Evolutionary conservation across 2,113 vertebrate genomes (phyloP).

Genomic region (Thalassoma bifasciatum): DNA sequence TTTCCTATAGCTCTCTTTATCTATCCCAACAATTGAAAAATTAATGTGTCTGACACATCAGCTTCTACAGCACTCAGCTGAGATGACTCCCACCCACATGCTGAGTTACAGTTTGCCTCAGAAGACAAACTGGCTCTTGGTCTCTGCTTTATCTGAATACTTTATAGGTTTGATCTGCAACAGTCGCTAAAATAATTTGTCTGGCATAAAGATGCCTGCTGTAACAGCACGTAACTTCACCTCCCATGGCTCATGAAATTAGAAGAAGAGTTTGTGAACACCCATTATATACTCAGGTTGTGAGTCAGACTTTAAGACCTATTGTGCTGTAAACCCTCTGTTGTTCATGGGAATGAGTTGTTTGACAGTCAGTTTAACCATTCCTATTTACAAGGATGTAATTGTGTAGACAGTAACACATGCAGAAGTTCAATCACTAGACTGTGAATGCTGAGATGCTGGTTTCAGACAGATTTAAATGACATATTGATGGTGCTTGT

Average conservation of each 20-base stretch:
- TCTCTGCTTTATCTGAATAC: slow-evolving; percentile 36
- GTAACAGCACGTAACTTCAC: slow-evolving; percentile 10
- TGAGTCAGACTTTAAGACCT: not conserved
- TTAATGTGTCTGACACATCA: not conserved
- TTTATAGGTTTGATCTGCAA: slow-evolving; percentile 36
- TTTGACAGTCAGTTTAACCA: not conserved
- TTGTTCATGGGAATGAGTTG: not conserved
- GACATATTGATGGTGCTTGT: slow-evolving; percentile 51
- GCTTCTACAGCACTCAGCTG: slow-evolving; percentile 1
- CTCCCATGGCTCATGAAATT: slow-evolving; percentile 29
- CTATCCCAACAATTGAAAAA: not conserved
- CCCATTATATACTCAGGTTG: not conserved
- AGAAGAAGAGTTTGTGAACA: slow-evolving; percentile 11
- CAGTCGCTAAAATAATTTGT: slow-evolving; percentile 37
- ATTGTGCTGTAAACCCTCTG: not conserved
- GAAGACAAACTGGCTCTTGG: slow-evolving; percentile 31
- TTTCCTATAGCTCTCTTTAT: not conserved
- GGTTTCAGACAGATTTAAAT: slow-evolving; percentile 18
- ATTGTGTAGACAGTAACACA: not conserved
- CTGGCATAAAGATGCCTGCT: slow-evolving; percentile 26
- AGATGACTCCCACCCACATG: slow-evolving; percentile 16
- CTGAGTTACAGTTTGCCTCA: slow-evolving; percentile 30
- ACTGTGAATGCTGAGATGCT: slow-evolving; percentile 3
- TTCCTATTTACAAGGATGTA: not conserved
- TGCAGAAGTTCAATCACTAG: not conserved